Percentiles rank a stretch among this genome's conserved stretches.
Conservation (phyloP, 2,888 invertebrate genomes). For the Xanthia togata region DNA sequence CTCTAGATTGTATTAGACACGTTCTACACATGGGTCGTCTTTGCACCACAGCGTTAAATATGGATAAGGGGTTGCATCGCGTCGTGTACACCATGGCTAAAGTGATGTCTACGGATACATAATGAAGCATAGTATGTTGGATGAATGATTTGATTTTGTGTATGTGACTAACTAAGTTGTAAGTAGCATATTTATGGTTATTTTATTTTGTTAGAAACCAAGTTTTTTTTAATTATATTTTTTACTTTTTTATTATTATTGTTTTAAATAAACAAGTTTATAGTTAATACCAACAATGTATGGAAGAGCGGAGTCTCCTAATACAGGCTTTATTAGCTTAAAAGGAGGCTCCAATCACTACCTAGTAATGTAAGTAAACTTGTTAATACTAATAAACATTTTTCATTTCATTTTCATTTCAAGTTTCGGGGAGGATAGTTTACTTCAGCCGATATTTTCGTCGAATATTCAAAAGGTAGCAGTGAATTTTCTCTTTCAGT, state of each 20-base stretch:
- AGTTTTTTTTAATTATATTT: too few species aligned
- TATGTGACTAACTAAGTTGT: not conserved
- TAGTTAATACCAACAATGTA: too few species aligned
- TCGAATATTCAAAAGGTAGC: not conserved
- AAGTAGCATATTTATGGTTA: not conserved
- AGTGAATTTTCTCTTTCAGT: not conserved
- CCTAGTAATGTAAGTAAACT: too few species aligned
- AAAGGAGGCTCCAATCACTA: too few species aligned
- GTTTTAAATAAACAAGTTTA: too few species aligned
- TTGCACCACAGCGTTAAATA: conserved; percentile 57
- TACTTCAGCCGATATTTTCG: not conserved
- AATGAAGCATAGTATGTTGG: conserved; percentile 17
- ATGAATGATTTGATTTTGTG: not conserved
- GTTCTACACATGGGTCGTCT: conserved; percentile 63
- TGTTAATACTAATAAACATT: too few species aligned
- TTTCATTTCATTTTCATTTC: too few species aligned
- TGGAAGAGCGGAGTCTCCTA: too few species aligned
- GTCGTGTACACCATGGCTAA: conserved; percentile 21
- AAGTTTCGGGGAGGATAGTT: not conserved
- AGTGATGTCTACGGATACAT: conserved; percentile 21
- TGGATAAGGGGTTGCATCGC: conserved; percentile 21
- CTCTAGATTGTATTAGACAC: conserved; percentile 82
- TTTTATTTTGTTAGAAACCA: not conserved
- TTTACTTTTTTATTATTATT: too few species aligned
- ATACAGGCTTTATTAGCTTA: too few species aligned